phyloP scores from a whole-genome alignment of 2,113 vertebrate genomes.

The Brachypteracias leptosomus region DNA sequence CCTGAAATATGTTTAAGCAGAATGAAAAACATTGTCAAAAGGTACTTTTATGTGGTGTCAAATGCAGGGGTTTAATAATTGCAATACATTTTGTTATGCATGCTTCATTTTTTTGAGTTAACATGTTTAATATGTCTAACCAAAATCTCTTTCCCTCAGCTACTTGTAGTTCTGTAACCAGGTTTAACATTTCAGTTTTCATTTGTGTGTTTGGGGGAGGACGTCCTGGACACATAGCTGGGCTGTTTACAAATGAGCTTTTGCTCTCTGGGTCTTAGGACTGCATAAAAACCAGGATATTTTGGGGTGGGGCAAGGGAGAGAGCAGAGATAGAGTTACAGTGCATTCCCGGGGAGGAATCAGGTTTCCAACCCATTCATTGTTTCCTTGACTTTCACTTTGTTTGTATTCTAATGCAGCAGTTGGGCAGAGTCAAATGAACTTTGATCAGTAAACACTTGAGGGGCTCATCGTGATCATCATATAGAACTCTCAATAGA shows the following conservation, averaged over 20 bases:
- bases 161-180: background rate
- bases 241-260: background rate
- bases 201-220: background rate
- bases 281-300: background rate
- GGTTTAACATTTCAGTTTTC: background rate
- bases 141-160: background rate
- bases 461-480: background rate
- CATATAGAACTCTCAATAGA: background rate
- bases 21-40: background rate
- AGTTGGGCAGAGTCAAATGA: background rate
- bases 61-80: background rate
- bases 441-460: background rate
- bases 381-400: background rate
- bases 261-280: background rate
- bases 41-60: background rate
- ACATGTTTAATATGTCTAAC: background rate
- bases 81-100: background rate
- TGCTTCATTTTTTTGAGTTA: background rate
- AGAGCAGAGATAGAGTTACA: background rate
- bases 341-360: background rate
- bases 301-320: background rate
- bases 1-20: background rate
- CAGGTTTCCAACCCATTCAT: background rate
- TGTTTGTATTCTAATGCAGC: background rate
- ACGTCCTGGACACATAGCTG: accelerated